Evolutionary conservation across 53 echinoderm and acorn worm species (phyloP).

Genomic region (Echinarachnius parma): DNA sequence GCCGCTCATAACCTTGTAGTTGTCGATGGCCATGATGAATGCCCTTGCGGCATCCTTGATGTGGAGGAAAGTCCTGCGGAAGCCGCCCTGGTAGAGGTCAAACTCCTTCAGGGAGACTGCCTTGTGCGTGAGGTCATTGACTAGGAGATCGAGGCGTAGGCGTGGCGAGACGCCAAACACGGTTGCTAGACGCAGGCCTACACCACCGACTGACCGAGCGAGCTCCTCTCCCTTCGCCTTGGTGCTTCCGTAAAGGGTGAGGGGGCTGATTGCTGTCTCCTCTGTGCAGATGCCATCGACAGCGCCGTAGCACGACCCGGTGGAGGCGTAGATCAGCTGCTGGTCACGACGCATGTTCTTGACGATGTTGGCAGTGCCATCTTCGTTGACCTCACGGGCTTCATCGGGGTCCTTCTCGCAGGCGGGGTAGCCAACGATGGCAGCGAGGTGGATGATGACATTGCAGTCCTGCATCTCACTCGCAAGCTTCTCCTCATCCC

Average conservation of each 20-base stretch:
- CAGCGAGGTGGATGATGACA: conserved; percentile 75
- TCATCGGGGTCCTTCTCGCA: conserved; percentile 76
- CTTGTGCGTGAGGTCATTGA: conserved; percentile 76
- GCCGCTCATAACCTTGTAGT: conserved; percentile 68
- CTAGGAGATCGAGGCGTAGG: conserved; percentile 71
- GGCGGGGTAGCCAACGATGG: conserved; percentile 82
- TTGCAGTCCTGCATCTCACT: conserved; percentile 57
- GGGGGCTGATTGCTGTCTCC: conserved; percentile 69
- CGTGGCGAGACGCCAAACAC: conserved; percentile 79
- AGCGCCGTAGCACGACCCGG: conserved; percentile 77
- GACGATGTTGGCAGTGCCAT: conserved; percentile 63
- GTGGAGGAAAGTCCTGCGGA: conserved; percentile 78
- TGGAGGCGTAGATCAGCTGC: conserved; percentile 69
- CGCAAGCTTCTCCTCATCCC: conserved; percentile 45
- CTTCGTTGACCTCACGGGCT: conserved; percentile 63
- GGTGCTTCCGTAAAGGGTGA: conserved; percentile 76
- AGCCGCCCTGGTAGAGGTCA: conserved; percentile 69
- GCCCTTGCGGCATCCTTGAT: conserved; percentile 63
- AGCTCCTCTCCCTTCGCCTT: conserved; percentile 75
- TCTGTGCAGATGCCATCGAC: conserved; percentile 77
- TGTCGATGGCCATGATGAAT: conserved; percentile 64
- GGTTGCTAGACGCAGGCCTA: conserved; percentile 73
- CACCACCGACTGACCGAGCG: conserved; percentile 58
- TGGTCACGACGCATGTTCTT: conserved; percentile 48
- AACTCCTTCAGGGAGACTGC: conserved; percentile 56